A percentile compares a stretch with the other conserved stretches of the same genome.
phyloP scores from a whole-genome alignment of 64 coral and sea anemone species.

The Hydrozoanthus tunicans region DNA sequence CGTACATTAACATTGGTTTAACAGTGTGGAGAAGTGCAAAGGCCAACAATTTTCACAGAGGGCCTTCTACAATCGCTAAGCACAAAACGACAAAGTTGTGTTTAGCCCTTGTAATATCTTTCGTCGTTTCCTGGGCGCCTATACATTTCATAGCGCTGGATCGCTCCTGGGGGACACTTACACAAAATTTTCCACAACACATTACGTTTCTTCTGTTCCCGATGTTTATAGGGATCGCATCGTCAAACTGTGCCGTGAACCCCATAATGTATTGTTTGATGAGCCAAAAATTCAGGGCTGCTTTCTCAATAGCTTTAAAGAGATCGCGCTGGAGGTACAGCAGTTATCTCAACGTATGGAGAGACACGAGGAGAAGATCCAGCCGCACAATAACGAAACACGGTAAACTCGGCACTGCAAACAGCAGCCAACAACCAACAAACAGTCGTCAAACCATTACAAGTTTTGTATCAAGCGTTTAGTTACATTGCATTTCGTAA shows the following conservation, averaged over 20 bases:
- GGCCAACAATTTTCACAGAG: background rate
- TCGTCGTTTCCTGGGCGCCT: slow-evolving; percentile 29
- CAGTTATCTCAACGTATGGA: too few species aligned
- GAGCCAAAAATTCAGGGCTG: slow-evolving; percentile 27
- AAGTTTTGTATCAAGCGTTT: too few species aligned
- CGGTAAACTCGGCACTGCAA: too few species aligned
- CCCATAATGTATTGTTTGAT: slow-evolving; percentile 40
- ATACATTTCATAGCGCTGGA: background rate
- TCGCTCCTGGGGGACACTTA: background rate
- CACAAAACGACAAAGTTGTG: slow-evolving; percentile 33
- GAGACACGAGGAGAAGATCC: too few species aligned
- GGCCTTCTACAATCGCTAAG: background rate
- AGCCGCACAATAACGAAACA: too few species aligned
- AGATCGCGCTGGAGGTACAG: background rate
- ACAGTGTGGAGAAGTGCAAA: slow-evolving; percentile 34
- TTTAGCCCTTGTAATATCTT: slow-evolving; percentile 22
- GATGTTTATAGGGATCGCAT: background rate
- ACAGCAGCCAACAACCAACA: too few species aligned
- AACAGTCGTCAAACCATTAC: too few species aligned
- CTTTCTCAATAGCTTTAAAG: background rate
- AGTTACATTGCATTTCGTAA: too few species aligned
- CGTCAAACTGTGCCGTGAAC: slow-evolving; percentile 32
- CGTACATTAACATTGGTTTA: slow-evolving; percentile 33
- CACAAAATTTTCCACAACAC: background rate
- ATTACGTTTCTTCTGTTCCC: background rate